Conservation (phyloP, 2,113 vertebrate genomes). For the Butastur rufipennis region DNA sequence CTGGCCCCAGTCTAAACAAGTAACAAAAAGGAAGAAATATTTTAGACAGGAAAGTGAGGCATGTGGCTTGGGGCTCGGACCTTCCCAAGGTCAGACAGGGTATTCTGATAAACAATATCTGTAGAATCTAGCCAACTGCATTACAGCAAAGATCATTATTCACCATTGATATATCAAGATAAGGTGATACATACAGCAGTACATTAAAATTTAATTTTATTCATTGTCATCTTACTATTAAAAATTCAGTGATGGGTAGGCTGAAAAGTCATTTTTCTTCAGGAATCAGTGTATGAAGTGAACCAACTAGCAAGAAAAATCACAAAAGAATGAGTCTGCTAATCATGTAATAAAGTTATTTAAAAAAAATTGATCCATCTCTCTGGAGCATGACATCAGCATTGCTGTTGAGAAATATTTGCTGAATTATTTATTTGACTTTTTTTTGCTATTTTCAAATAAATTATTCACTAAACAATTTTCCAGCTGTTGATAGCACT, state of each 20-base stretch:
- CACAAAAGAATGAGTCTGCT: background rate
- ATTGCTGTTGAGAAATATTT: background rate
- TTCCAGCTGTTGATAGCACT: constrained; percentile 8
- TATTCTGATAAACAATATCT: rapidly evolving
- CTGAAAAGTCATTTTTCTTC: constrained; percentile 39
- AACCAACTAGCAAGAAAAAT: constrained; percentile 36
- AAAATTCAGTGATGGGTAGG: constrained; percentile 22
- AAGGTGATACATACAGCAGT: background rate
- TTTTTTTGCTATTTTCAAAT: constrained; percentile 15
- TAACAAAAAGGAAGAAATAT: background rate
- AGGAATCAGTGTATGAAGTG: background rate
- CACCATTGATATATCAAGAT: background rate
- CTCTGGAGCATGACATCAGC: background rate
- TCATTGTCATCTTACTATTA: constrained; percentile 51
- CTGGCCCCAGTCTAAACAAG: background rate
- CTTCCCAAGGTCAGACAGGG: background rate
- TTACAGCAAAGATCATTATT: background rate
- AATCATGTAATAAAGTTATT: constrained; percentile 27
- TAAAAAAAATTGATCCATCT: constrained; percentile 27
- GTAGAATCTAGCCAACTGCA: background rate
- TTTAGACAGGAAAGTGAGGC: background rate
- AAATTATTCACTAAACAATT: constrained; percentile 6
- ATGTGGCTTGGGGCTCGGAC: background rate
- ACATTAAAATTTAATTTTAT: constrained; percentile 21
- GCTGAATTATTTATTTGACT: constrained; percentile 46